Evolutionary conservation across 2,113 vertebrate species (phyloP), one percentile per base, ranked within the genome.

Genomic region (Lates calcarifer): DNA sequence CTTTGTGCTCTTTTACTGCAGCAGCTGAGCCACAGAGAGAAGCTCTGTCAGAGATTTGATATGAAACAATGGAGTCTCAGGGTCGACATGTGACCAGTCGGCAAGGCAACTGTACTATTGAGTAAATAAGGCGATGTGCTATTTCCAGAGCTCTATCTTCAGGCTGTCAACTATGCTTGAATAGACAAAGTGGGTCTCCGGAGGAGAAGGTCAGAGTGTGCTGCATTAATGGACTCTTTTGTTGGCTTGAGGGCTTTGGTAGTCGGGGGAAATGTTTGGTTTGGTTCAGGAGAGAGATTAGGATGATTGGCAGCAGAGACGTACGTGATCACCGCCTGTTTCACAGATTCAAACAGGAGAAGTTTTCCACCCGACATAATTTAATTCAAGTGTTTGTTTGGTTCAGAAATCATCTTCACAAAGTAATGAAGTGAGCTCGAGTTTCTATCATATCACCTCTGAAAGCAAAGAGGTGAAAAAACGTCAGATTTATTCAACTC

Each of bases 61-160:
- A 74, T 60, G 61, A 85, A 81, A 87, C 83, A 84, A 76, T 56
- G 13, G 33, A 56, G 75, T 83, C 90, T 82, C 33, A 7, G 82
- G 83, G 81, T 84, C 68, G 64, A 63, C 86, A 68, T 90, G 87
- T 90, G 91, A 90, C 84, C 72, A 2, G 81, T 83, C 15, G 49
- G n/a, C 71, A 57, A 18, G 83, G 79, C 84, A 66, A 90, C 87
- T 22, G 53, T 81, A 67, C 56, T 85, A 74, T 82, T 85, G 79
- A 63, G 71, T 86, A 85, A 89, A 92, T 83, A 90, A 58, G 55
- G 74, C 61, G 2, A 49, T 43, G 79, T 64, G 79, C 83, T 91
- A 86, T 92, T 91, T 88, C 79, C 74, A 90, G 91, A 83, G 72
- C 35, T 73, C 39, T 72, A 35, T 89, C 86, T 91, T 74, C 67